These are phyloP conservation scores for Semicossyphus pulcher DNA, from an alignment of 2,113 vertebrate species.

Conservation along the genomic window DNA sequence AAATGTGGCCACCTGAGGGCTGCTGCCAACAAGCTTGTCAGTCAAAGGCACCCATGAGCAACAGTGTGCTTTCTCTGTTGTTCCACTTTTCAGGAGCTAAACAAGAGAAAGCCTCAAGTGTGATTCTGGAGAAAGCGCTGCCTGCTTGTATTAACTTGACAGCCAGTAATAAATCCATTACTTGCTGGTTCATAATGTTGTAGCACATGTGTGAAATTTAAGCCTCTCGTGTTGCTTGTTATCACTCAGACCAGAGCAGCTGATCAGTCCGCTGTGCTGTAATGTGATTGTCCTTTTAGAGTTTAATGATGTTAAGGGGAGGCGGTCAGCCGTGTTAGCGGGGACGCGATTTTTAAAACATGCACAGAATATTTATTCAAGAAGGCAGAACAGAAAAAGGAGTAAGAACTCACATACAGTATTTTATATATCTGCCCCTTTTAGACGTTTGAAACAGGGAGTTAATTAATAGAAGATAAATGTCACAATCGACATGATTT, in stretches of 20 bases:
- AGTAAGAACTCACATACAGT: too few relatives aligned
- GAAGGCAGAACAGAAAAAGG: not conserved
- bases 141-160: too few relatives aligned
- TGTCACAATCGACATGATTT: not conserved
- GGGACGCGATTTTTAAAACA: not conserved
- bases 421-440: too few relatives aligned
- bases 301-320: constrained; percentile 34
- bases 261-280: not conserved
- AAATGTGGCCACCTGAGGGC: constrained; percentile 15
- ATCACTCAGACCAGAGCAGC: not conserved
- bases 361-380: constrained; percentile 20
- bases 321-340: constrained; percentile 6
- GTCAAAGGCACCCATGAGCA: too few relatives aligned
- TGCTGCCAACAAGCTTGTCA: not conserved
- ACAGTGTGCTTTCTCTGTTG: not conserved
- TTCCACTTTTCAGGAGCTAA: not conserved
- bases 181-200: not conserved
- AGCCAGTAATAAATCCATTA: not conserved
- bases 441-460: too few relatives aligned
- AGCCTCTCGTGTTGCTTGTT: constrained; percentile 3
- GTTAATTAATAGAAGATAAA: not conserved
- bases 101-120: not conserved
- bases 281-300: not conserved
- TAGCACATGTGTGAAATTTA: not conserved
- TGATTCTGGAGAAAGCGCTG: too few relatives aligned